Conservation (phyloP, 1,140 invertebrate species). For the Colletes latitarsis region DNA sequence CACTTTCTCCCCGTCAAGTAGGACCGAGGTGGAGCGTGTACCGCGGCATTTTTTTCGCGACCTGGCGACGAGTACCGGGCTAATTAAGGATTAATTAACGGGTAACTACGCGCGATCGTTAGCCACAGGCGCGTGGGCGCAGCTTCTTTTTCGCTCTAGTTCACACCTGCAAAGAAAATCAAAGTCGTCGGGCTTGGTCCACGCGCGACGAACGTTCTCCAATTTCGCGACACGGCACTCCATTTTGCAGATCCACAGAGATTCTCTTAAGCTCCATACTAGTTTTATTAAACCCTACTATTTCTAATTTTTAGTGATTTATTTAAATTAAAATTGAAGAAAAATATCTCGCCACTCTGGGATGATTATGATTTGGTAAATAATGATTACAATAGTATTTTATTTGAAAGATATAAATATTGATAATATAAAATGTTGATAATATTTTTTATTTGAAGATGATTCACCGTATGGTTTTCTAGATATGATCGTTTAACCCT, state of each 20-base stretch:
- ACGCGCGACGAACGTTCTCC: slow-evolving; percentile 51
- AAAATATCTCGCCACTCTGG: no score
- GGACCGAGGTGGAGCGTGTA: slow-evolving; percentile 28
- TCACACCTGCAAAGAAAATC: slow-evolving; percentile 65
- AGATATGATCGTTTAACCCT: no score
- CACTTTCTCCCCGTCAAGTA: slow-evolving; percentile 31
- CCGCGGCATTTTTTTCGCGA: slow-evolving; percentile 18
- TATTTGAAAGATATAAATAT: no score
- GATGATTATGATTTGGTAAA: no score
- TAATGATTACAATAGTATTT: no score
- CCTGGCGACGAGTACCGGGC: slow-evolving; percentile 52
- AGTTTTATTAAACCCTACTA: no score
- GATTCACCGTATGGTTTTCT: no score
- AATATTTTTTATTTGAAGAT: no score
- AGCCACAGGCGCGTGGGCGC: not conserved
- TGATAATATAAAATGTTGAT: no score
- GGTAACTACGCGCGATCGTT: slow-evolving; percentile 32
- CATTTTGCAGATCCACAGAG: no score
- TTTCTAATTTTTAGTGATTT: no score
- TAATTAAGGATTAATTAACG: slow-evolving; percentile 58
- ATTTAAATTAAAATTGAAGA: no score
- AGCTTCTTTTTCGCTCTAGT: slow-evolving; percentile 54
- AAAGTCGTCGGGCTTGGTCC: slow-evolving; percentile 36
- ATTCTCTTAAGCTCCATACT: not conserved
- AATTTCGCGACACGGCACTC: slow-evolving; percentile 28